Evolutionary conservation across 1,140 invertebrate species (phyloP), one percentile per base, ranked within the genome.

Genomic region (Radopholus similis): DNA sequence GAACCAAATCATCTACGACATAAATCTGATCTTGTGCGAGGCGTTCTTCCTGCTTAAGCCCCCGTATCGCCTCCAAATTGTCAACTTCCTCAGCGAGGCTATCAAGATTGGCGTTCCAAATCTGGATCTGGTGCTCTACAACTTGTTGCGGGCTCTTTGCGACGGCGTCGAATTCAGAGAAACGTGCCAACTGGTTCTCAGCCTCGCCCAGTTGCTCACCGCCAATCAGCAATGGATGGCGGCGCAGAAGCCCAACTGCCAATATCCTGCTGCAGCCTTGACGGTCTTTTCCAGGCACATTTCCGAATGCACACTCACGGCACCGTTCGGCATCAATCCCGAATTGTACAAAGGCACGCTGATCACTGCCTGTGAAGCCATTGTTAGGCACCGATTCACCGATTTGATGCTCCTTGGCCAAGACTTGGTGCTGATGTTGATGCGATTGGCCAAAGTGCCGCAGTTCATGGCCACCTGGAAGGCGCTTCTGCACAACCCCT

Each of bases 221-320:
- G 13, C 58, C n/a, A 28, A 73, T 18, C 44, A 69, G 9, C 3
- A 71, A 11, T 73, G 57, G 68, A 11, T 71, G 15, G 18, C 28
- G 15, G 18, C 28, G 1, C 58, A 72, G 18, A 73, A 73, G 28
- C 49, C 21, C 6, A 67, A 67, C 30, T 38, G 30, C 6, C 35
- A 40, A 23, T 59, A 56, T 54, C 3, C 68, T 13, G 57, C 69
- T 5, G 53, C 47, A 32, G 70, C 70, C 23, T 47, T 71, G 28
- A 26, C 64, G 32, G 40, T 42, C 26, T 71, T 71, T 32, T 71
- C 70, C n/a, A 58, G 70, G 6, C 66, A 72, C 11, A 73, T 71
- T 44, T 34, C 57, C 26, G 70, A 71, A n/a, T 38, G 26, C 18
- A 21, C 49, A 44, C n/a, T n/a, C n/a, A n/a, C n/a, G n/a, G n/a